A percentile compares a stretch with the other conserved stretches of the same genome.
These are phyloP conservation scores for Oncorhynchus nerka DNA, from an alignment of 2,113 vertebrate genomes.

Conservation along the genomic window DNA sequence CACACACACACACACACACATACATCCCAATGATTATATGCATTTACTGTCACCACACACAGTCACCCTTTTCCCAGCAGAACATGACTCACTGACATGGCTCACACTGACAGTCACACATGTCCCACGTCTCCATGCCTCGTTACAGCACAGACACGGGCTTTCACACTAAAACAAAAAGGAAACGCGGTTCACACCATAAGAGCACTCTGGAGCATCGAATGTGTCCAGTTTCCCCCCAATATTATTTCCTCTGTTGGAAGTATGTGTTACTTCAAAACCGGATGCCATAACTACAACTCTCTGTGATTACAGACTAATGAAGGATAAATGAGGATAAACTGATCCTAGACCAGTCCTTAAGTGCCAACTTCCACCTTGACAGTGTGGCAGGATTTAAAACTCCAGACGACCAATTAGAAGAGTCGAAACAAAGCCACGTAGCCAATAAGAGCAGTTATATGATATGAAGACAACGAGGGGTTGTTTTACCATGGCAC, in stretches of 20 bases:
- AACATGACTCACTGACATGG: slow-evolving; percentile 51
- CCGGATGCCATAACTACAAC: slow-evolving; percentile 60
- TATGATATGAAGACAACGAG: slow-evolving; percentile 5
- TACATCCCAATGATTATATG: slow-evolving; percentile 11
- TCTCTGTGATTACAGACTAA: slow-evolving; percentile 56
- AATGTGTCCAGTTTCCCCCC: neutral
- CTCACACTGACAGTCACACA: slow-evolving; percentile 50
- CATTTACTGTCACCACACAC: slow-evolving; percentile 37
- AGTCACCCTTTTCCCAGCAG: slow-evolving; percentile 51
- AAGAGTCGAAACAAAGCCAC: neutral
- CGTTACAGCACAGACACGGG: neutral
- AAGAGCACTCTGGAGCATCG: neutral
- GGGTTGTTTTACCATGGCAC: slow-evolving; percentile 77
- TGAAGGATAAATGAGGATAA: too few species aligned
- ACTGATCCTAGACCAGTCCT: too few species aligned
- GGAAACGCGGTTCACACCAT: neutral
- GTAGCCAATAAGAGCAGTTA: neutral
- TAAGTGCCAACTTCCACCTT: too few species aligned
- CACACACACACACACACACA: neutral
- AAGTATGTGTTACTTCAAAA: slow-evolving; percentile 69
- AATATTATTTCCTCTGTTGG: neutral
- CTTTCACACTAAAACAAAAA: neutral
- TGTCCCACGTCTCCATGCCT: neutral
- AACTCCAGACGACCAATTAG: neutral
- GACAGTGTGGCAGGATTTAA: neutral